Conservation (phyloP, 2,888 invertebrate species). For the Latrodectus elegans region DNA sequence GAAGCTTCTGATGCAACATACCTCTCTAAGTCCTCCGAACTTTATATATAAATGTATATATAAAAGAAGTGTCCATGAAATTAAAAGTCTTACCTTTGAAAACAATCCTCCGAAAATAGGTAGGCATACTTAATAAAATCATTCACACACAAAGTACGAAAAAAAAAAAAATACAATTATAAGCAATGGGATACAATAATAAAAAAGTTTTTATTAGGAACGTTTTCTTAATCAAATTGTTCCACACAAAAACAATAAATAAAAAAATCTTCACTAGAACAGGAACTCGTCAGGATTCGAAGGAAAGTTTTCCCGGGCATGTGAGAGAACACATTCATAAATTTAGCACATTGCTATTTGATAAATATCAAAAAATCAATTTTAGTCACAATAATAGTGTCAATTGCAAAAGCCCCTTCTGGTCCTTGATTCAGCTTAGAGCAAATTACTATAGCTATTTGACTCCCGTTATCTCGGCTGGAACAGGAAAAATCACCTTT, state of each 20-base stretch:
- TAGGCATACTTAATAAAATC: slow-evolving; percentile 27
- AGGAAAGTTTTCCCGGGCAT: neutral
- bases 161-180: slow-evolving; percentile 12
- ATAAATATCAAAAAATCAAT: neutral
- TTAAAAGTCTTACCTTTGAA: slow-evolving; percentile 42
- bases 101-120: slow-evolving; percentile 2
- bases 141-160: slow-evolving; percentile 8
- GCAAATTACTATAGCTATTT: slow-evolving; percentile 26
- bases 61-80: slow-evolving; percentile 7
- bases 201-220: slow-evolving; percentile 56
- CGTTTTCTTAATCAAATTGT: slow-evolving; percentile 7
- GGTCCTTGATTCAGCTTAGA: slow-evolving; percentile 7
- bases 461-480: slow-evolving; percentile 48
- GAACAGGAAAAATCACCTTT: slow-evolving; percentile 35
- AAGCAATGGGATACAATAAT: slow-evolving; percentile 28
- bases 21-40: too few relatives aligned
- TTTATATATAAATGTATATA: too few relatives aligned
- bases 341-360: neutral
- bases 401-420: slow-evolving; percentile 11
- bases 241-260: slow-evolving; percentile 6
- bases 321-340: neutral
- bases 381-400: slow-evolving; percentile 13
- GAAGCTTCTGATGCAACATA: too few relatives aligned
- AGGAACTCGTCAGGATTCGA: slow-evolving; percentile 21
- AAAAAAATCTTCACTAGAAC: slow-evolving; percentile 9